Percentiles rank a stretch among this genome's conserved stretches.
phyloP scores from a whole-genome alignment of 2,888 invertebrate genomes.

The Pristionchus entomophagus region DNA sequence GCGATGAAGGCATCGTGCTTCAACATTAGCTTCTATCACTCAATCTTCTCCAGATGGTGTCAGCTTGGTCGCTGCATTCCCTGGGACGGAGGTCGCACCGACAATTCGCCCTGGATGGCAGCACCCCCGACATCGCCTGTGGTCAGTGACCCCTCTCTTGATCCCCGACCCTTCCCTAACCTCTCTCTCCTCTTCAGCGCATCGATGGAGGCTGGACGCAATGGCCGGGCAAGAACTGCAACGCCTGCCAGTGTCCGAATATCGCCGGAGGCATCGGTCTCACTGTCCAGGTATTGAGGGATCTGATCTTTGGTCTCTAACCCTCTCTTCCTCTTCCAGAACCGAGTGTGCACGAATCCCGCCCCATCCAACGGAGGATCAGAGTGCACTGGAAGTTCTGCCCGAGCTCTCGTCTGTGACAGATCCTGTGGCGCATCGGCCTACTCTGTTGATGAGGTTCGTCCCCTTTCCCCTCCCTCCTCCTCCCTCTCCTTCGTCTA shows the following conservation, averaged over 20 bases:
- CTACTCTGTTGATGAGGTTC: slow-evolving; percentile 71
- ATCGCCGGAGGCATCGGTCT: slow-evolving; percentile 66
- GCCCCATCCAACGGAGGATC: slow-evolving; percentile 73
- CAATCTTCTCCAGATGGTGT: slow-evolving; percentile 63
- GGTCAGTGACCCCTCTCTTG: too few species aligned
- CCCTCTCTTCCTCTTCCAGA: not conserved
- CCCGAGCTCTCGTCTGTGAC: slow-evolving; percentile 70
- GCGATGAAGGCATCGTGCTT: too few species aligned
- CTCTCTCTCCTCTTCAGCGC: slow-evolving; percentile 53
- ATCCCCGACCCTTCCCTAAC: not conserved
- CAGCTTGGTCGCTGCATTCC: slow-evolving; percentile 74
- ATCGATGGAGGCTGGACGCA: slow-evolving; percentile 74
- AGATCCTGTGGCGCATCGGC: slow-evolving; percentile 59
- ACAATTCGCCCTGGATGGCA: not conserved
- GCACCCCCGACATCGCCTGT: not conserved
- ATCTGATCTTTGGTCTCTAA: not conserved
- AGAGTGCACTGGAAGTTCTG: slow-evolving; percentile 70
- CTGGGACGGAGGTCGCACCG: slow-evolving; percentile 57
- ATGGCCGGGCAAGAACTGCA: slow-evolving; percentile 70
- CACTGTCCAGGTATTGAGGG: slow-evolving; percentile 44
- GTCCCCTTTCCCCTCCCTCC: not conserved
- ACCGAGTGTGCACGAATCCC: slow-evolving; percentile 70
- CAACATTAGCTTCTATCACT: not conserved
- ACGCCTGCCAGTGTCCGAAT: slow-evolving; percentile 69
- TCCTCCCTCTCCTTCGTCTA: not conserved